A percentile compares a stretch with the other conserved stretches of the same genome.
These are phyloP conservation scores for Ochotona curzoniae DNA, from an alignment of 2,113 vertebrate species.

Conservation along the genomic window DNA sequence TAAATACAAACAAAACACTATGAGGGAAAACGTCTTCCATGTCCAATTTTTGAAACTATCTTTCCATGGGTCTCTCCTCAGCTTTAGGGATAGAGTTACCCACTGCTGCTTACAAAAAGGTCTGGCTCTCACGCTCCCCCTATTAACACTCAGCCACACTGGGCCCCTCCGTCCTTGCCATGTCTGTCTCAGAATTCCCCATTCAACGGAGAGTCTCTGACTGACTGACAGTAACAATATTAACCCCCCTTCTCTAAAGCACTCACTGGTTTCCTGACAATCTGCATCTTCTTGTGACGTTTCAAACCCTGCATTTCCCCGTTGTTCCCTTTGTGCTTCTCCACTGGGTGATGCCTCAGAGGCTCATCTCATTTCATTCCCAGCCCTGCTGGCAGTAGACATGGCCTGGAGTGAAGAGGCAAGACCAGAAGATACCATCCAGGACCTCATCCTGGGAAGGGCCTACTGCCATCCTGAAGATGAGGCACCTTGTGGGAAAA, in stretches of 20 bases:
- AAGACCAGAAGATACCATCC: neutral
- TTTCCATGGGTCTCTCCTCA: neutral
- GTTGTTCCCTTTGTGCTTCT: neutral
- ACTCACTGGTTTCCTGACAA: slow-evolving; percentile 12
- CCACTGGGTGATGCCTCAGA: neutral
- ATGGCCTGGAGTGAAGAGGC: neutral
- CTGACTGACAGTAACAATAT: neutral
- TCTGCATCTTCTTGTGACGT: neutral
- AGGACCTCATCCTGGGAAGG: neutral
- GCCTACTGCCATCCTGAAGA: neutral
- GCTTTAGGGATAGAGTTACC: neutral
- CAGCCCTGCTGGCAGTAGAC: neutral
- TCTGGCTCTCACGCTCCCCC: neutral
- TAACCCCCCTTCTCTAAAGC: neutral
- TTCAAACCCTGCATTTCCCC: neutral
- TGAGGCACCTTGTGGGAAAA: neutral
- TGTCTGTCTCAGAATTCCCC: slow-evolving; percentile 14
- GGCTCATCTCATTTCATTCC: neutral
- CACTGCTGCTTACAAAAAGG: neutral
- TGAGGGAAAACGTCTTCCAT: neutral
- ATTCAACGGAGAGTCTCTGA: neutral
- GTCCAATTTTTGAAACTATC: neutral
- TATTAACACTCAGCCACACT: neutral
- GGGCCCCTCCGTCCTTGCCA: neutral
- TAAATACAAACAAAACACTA: slow-evolving; percentile 10